phyloP scores from a whole-genome alignment of 37 sponge, comb jelly and placozoan genomes.

The Eunapius fragilis region DNA sequence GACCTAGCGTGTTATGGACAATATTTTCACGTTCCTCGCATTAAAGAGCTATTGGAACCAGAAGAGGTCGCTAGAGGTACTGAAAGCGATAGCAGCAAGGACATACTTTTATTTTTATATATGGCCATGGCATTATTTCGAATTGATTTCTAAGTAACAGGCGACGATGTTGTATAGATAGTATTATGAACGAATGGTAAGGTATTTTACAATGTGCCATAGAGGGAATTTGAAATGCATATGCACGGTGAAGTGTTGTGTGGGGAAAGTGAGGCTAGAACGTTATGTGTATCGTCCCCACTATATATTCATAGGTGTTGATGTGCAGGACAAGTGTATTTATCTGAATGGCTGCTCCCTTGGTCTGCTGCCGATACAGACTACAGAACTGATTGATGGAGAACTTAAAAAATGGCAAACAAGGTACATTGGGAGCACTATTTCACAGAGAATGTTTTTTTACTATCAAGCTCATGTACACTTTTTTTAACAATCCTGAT shows the following conservation, averaged over 20 bases:
- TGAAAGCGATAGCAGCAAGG: too few relatives aligned
- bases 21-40: conserved; percentile 52
- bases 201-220: too few relatives aligned
- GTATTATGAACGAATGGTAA: too few relatives aligned
- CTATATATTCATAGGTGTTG: conserved; percentile 30
- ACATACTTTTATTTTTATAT: too few relatives aligned
- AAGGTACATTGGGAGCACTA: background rate
- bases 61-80: conserved; percentile 18
- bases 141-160: too few relatives aligned
- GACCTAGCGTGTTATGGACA: conserved; percentile 37
- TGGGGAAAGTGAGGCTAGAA: too few relatives aligned
- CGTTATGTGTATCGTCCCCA: background rate
- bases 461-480: too few relatives aligned
- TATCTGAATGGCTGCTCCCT: conserved; percentile 90
- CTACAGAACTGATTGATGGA: conserved; percentile 24
- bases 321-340: conserved; percentile 51
- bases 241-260: background rate
- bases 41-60: conserved; percentile 40
- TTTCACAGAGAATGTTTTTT: too few relatives aligned
- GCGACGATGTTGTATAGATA: too few relatives aligned
- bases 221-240: background rate
- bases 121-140: too few relatives aligned
- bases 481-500: too few relatives aligned
- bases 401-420: conserved; percentile 13
- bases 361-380: conserved; percentile 82